Conservation (phyloP, 2,113 vertebrate genomes). For the Ailuropoda melanoleuca region DNA sequence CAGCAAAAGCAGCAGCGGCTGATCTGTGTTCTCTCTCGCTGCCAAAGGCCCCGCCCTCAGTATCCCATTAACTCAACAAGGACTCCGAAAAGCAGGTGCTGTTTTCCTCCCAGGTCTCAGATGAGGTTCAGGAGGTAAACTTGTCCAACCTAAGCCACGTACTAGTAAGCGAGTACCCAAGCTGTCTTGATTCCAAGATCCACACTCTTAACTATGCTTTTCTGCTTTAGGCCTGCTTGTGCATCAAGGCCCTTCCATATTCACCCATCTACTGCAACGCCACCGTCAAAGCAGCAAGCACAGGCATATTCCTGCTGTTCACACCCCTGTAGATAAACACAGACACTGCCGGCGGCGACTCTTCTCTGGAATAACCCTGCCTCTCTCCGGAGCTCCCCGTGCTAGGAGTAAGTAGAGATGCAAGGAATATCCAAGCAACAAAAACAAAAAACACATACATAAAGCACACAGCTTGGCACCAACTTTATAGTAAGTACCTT, state of each 20-base stretch:
- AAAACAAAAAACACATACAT: not conserved
- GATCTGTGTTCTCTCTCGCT: too few species aligned
- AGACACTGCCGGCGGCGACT: not conserved
- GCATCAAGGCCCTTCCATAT: not conserved
- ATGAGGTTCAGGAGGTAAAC: not conserved
- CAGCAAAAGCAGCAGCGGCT: not conserved
- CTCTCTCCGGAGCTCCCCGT: not conserved
- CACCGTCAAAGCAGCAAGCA: not conserved
- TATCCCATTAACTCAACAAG: accelerated
- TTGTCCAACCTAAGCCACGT: not conserved
- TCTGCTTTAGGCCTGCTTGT: not conserved
- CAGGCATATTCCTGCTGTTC: not conserved
- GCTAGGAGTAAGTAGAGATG: not conserved
- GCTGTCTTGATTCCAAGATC: not conserved
- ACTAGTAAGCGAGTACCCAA: not conserved
- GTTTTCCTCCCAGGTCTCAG: not conserved
- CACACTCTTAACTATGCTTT: not conserved
- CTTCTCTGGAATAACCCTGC: not conserved
- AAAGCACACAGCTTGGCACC: not conserved
- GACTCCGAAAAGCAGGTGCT: not conserved
- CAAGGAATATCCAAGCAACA: not conserved
- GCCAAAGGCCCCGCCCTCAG: not conserved
- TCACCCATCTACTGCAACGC: not conserved
- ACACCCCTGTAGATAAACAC: not conserved
- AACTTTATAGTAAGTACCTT: not conserved